phyloP scores from a whole-genome alignment of 2,113 vertebrate species.

The Manacus vitellinus region DNA sequence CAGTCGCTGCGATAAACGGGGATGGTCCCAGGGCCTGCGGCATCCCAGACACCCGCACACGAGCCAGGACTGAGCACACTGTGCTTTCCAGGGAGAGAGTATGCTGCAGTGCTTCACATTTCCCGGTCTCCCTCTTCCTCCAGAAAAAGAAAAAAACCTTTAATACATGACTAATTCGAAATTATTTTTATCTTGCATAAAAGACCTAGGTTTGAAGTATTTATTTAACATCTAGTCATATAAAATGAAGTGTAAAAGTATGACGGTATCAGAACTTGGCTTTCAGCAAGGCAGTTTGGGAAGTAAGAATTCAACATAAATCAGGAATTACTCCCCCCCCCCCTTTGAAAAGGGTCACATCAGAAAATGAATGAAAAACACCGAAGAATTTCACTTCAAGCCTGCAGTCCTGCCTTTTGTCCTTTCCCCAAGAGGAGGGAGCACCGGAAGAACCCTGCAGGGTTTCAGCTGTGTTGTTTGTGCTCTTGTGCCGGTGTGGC shows the following conservation, averaged over 20 bases:
- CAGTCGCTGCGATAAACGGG: slow-evolving; percentile 5
- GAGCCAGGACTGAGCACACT: slow-evolving; percentile 8
- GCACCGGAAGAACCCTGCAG: slow-evolving; percentile 12
- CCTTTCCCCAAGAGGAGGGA: slow-evolving; percentile 48
- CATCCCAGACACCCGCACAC: background rate
- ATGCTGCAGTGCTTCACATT: background rate
- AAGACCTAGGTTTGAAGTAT: slow-evolving; percentile 71
- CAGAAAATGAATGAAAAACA: slow-evolving; percentile 64
- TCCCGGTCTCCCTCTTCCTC: slow-evolving; percentile 12
- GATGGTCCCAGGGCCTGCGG: slow-evolving; percentile 1
- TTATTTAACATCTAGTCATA: slow-evolving; percentile 74
- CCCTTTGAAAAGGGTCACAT: slow-evolving; percentile 57
- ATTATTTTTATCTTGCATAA: no score
- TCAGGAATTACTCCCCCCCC: background rate
- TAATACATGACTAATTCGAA: no score
- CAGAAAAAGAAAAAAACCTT: slow-evolving; percentile 26
- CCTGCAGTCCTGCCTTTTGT: slow-evolving; percentile 63
- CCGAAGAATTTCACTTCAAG: slow-evolving; percentile 62
- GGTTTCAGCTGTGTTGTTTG: slow-evolving; percentile 56
- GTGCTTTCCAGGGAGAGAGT: slow-evolving; percentile 66
- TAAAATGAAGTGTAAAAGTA: slow-evolving; percentile 75
- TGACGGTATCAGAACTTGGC: slow-evolving; percentile 60
- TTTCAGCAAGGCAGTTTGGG: slow-evolving; percentile 68
- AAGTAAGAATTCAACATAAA: slow-evolving; percentile 68
- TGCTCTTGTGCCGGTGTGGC: slow-evolving; percentile 66